Evolutionary conservation across 2,888 invertebrate genomes (phyloP), one percentile per base, ranked within the genome.

Genomic region (Drosophila bunnanda): DNA sequence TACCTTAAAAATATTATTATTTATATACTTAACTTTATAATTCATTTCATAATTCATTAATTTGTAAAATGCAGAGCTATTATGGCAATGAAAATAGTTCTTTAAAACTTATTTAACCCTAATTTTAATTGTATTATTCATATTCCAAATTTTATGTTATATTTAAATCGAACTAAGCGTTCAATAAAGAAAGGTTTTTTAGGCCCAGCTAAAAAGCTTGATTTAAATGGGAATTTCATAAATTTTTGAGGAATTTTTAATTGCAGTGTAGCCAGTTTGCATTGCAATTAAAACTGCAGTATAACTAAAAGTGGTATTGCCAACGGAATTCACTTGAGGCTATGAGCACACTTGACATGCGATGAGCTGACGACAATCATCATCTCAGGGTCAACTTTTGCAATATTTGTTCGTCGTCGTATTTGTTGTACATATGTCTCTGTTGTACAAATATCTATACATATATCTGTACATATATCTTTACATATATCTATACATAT

Each of bases 371-470:
- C 38, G 38, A 34, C 66, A 53, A 65, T 75, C 57, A 43, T 44
- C 56, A 53, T 74, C 61, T 54, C 74, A 76, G 69, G 74, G 76
- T 74, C 69, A 61, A 22, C 28, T 39, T 54, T 48, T 22, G 54
- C 36, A 28, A 43, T 25, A 50, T 50, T 50, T 50, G 32, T 32
- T 32, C 13, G 48, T 48, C 17, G 48, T 32, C 20, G 50, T 20
- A 10, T 20, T 30, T 44, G 52, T 64, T 52, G 28, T 28, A 41
- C 17, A n/a, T 36, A 30, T n/a, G 41, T 58, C 22, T 56, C 30
- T 64, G 25, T 41, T 67, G 46, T 34, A 32, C 12, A 32, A 12
- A 32, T n/a, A 43, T 44, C 32, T 43, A 44, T 15, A 44, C 10
- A 25, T 46, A 25, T 46, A 32, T 32, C 32, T 34, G 50, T 60